Evolutionary conservation across 2,113 vertebrate genomes (phyloP), one percentile per base, ranked within the genome.

Genomic region (Hippocampus zosterae): DNA sequence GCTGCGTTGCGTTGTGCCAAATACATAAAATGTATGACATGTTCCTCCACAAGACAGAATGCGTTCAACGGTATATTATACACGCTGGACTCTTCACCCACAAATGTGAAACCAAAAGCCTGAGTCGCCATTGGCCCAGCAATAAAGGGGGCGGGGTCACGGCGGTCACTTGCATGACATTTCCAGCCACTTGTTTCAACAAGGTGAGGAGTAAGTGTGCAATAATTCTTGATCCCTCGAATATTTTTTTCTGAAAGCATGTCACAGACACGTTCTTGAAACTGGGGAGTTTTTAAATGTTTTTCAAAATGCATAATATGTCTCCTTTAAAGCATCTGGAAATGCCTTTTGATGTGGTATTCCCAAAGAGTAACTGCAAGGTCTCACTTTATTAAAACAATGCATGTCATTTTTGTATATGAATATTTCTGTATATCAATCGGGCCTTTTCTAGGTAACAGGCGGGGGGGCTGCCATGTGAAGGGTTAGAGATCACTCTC

Each of bases 401-500:
- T 62, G 66, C 66, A 71, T n/a, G 44, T 57, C 40, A 72, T 0
- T 64, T 64, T 23, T 23, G 15, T 15, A n/a, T 44, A 15, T 16
- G 18, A 15, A 25, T 25, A 25, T 25, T 65, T 65, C 41, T 16
- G 40, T 65, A n/a, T 46, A 25, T 65, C n/a, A 25, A 46, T 10
- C 61, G n/a, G 56, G 56, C 52, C 23, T 61, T 18, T 61, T 40
- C 37, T n/a, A 64, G 19, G 21, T 12, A 25, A 12, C 13, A 59
- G 59, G 64, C 73, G 57, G 62, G 57, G 62, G 37, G 42, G 57
- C 60, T 61, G 72, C 77, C 33, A 79, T 55, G 53, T 16, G 15
- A 44, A 68, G 69, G 94, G 68, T 95, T 94, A 97, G 85, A 98
- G 95, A 91, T 98, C 96, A 0, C 96, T 98, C 86, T 97, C 95